A percentile compares a stretch with the other conserved stretches of the same genome.
phyloP scores from a whole-genome alignment of 2,113 vertebrate species.

The Chaenogobius annularis region DNA sequence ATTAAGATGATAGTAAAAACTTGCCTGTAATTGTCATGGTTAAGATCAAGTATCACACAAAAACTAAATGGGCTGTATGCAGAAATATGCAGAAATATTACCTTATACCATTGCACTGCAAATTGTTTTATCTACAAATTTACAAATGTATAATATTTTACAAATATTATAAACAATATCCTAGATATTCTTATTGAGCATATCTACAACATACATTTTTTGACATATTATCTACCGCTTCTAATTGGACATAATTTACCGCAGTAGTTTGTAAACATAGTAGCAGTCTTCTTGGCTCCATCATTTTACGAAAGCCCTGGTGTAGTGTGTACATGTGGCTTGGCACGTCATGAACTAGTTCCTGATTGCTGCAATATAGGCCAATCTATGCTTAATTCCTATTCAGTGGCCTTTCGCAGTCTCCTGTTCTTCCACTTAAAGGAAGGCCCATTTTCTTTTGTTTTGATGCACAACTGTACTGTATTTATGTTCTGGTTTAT shows the following conservation, averaged over 20 bases:
- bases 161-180: no score
- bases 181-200: no score
- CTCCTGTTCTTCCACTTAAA: slow-evolving; percentile 52
- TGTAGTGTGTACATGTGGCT: slow-evolving; percentile 52
- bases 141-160: no score
- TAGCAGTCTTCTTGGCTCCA: not conserved
- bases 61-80: no score
- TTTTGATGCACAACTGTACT: not conserved
- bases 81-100: no score
- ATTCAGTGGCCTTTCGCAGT: slow-evolving; percentile 56
- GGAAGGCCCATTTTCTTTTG: slow-evolving; percentile 21
- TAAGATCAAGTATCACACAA: no score
- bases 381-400: slow-evolving; percentile 77
- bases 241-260: no score
- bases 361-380: slow-evolving; percentile 69
- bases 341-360: slow-evolving; percentile 69
- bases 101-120: no score
- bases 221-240: not conserved
- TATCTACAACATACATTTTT: not conserved
- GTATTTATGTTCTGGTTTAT: not conserved
- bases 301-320: slow-evolving; percentile 26
- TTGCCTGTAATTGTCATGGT: no score
- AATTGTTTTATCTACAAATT: no score
- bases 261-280: not conserved
- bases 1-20: no score